A percentile compares a stretch with the other conserved stretches of the same genome.
phyloP scores from a whole-genome alignment of 2,888 invertebrate genomes.

The Drosophila buzzatii region DNA sequence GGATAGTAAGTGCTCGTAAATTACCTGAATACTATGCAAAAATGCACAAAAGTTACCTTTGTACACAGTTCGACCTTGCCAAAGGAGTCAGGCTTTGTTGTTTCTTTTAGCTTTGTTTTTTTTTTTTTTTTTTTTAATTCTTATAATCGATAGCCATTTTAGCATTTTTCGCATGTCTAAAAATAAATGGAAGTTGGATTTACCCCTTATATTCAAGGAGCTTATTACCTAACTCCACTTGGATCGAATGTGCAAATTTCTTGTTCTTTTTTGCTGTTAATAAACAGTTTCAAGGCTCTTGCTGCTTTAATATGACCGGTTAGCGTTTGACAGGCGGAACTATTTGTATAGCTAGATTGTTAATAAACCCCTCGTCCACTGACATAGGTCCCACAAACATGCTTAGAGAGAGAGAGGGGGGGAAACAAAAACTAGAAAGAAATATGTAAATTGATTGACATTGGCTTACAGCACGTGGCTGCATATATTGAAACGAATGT shows the following conservation, averaged over 20 bases:
- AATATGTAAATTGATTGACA: conserved; percentile 45
- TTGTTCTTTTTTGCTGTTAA: conserved; percentile 56
- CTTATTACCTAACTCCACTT: conserved; percentile 55
- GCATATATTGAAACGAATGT: conserved; percentile 25
- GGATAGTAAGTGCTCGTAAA: conserved; percentile 88
- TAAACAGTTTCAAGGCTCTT: conserved; percentile 71
- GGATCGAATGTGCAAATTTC: conserved; percentile 78
- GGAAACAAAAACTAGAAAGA: background rate
- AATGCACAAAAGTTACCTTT: conserved; percentile 23
- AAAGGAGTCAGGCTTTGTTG: conserved; percentile 46
- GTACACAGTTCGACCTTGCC: conserved; percentile 35
- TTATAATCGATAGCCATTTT: conserved; percentile 44
- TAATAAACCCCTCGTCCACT: conserved; percentile 55
- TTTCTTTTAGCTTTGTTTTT: background rate
- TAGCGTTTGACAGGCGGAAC: conserved; percentile 21
- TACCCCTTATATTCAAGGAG: conserved; percentile 43
- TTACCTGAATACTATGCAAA: conserved; percentile 23
- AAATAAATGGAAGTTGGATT: conserved; percentile 56
- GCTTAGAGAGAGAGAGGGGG: background rate
- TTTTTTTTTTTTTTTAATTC: conserved; percentile 12
- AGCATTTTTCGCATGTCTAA: conserved; percentile 51
- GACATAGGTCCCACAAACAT: conserved; percentile 1
- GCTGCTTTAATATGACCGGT: conserved; percentile 36
- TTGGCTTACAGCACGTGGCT: conserved; percentile 59
- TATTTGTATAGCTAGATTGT: conserved; percentile 27